A percentile compares a stretch with the other conserved stretches of the same genome.
phyloP scores from a whole-genome alignment of 1,140 invertebrate genomes.

The Polypedilum vanderplanki region DNA sequence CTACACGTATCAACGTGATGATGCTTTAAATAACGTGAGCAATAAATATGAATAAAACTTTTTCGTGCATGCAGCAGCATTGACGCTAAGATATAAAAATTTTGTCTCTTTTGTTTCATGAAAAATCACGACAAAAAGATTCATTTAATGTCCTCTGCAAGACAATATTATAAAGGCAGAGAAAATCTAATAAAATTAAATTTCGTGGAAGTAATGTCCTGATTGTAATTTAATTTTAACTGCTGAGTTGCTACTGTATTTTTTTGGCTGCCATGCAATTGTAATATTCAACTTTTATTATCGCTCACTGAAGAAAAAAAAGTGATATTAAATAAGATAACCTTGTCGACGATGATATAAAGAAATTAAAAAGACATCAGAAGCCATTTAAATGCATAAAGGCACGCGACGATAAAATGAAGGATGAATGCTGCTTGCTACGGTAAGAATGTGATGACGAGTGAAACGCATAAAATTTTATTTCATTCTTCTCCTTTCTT shows the following conservation, averaged over 20 bases:
- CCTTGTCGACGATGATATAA: conserved; percentile 23
- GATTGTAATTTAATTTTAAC: conserved; percentile 26
- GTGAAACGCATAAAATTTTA: conserved; percentile 22
- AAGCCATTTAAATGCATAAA: conserved; percentile 26
- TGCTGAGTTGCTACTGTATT: background rate
- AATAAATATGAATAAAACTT: too few relatives aligned
- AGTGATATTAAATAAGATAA: conserved; percentile 27
- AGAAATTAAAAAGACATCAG: conserved; percentile 26
- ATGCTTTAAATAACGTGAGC: too few relatives aligned
- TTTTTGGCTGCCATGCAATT: background rate
- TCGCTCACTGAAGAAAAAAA: background rate
- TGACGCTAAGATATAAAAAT: too few relatives aligned
- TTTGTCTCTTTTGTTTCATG: too few relatives aligned
- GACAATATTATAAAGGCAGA: background rate
- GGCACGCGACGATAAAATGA: background rate
- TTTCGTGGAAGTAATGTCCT: conserved; percentile 12
- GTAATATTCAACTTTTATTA: background rate
- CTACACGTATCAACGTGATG: too few relatives aligned
- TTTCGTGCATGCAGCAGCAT: too few relatives aligned
- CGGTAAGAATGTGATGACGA: background rate
- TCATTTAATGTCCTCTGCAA: too few relatives aligned
- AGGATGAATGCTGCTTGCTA: background rate
- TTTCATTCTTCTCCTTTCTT: conserved; percentile 4
- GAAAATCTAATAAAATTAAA: conserved; percentile 27
- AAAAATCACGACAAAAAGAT: too few relatives aligned